A percentile compares a stretch with the other conserved stretches of the same genome.
These are phyloP conservation scores for Emydura subglobosa DNA, from an alignment of 2,113 vertebrate species.

Conservation along the genomic window DNA sequence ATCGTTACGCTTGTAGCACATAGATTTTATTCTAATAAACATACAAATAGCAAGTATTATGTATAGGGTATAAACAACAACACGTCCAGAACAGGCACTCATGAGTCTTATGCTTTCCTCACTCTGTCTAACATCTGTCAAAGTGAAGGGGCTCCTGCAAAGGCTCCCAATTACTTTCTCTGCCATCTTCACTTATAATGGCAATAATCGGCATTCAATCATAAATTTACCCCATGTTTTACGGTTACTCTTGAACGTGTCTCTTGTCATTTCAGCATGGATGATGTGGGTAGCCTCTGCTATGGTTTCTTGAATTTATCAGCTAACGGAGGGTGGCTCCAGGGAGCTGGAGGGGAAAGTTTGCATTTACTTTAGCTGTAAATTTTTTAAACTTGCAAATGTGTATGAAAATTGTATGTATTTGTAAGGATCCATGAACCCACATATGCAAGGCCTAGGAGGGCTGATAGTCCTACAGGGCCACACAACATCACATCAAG, in stretches of 20 bases:
- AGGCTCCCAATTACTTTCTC: neutral
- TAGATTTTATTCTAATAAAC: conserved; percentile 18
- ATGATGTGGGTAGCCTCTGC: neutral
- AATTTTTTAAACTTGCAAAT: neutral
- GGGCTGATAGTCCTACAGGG: neutral
- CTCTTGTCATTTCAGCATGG: neutral
- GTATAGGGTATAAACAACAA: neutral
- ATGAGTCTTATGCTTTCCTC: neutral
- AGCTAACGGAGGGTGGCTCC: neutral
- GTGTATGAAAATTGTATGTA: neutral
- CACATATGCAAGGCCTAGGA: neutral
- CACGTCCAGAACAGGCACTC: neutral
- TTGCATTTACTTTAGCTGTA: neutral
- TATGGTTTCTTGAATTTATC: neutral
- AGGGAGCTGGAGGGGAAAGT: neutral
- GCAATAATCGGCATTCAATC: neutral
- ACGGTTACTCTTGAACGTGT: neutral
- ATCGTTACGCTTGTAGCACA: neutral
- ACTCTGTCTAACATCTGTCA: neutral
- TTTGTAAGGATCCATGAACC: neutral
- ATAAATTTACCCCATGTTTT: neutral
- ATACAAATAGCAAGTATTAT: neutral
- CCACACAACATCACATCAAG: neutral
- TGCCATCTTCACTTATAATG: neutral
- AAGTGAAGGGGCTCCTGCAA: neutral